Base-by-base conservation (phyloP, 2,888 invertebrate species). In the Hybos culiciformis region DNA sequence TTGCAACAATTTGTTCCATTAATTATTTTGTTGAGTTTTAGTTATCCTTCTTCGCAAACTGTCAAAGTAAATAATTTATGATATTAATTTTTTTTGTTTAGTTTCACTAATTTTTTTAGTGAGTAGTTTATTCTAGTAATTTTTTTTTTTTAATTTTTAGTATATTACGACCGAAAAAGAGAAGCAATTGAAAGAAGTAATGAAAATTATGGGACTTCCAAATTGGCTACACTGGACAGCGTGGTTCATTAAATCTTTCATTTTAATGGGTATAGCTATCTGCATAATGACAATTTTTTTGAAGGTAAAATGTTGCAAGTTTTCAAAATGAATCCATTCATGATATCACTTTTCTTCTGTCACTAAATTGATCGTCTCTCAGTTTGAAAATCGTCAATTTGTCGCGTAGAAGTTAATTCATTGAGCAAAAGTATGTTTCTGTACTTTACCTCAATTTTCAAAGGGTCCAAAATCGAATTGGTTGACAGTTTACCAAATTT, bases 131-230 rank as follows among this genome's bases (percentile, higher is more conserved):
- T 29, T 29, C 6, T 29, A n/a, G 5, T 29, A 12, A 29, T 29
- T n/a, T 12, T n/a, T 6, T 29, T 29, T n/a, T 5, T 29, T 37
- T 6, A n/a, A 36, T 1, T 39, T 48, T 9, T 19, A 53, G 61
- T 73, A 40, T 20, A 48, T 55, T n/a, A 50, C 53, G 6, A 23
- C 20, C 2, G 57, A 57, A 44, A 53, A 53, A 18, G 51, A 54
- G 18, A 41, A 46, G 6, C 50, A 53, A 40, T 41, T 56, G 3
- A 54, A 53, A 81, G 85, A 85, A 70, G 75, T 83, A 2, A 80
- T 87, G 81, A 83, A 83, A 70, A 82, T 88, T 66, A 86, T 87
- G 79, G 88, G 88, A 3, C 65, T 88, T 34, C 73, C 78, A 24
- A 78, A 78, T 37, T 82, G 81, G 75, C 67, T 86, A 49, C 80